These are phyloP conservation scores for Venusia cambrica DNA, from an alignment of 2,888 invertebrate species.

Conservation along the genomic window DNA sequence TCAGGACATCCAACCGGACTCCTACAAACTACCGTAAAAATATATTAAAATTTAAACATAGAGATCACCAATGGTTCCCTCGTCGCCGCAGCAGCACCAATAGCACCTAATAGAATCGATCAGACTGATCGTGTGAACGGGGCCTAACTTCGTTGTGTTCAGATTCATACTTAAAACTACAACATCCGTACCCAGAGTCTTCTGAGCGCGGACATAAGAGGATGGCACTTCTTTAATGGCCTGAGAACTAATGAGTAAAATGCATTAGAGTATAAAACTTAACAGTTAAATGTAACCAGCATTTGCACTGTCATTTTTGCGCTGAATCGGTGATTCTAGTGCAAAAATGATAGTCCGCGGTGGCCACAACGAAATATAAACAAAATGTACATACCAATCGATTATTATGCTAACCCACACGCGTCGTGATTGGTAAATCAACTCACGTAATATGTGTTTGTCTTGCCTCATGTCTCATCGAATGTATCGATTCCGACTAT, in stretches of 20 bases:
- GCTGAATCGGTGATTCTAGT: neutral
- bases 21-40: constrained; percentile 56
- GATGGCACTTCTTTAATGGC: constrained; percentile 80
- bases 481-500: constrained; percentile 58
- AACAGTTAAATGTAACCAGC: constrained; percentile 47
- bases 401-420: constrained; percentile 71
- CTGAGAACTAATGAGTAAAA: constrained; percentile 80
- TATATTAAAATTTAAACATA: constrained; percentile 69
- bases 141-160: constrained; percentile 48
- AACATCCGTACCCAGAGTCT: too few species aligned
- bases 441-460: constrained; percentile 72
- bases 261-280: constrained; percentile 74
- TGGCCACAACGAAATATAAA: constrained; percentile 48
- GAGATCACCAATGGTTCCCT: constrained; percentile 71
- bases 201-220: too few species aligned
- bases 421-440: constrained; percentile 75
- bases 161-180: constrained; percentile 71
- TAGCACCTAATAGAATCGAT: constrained; percentile 53
- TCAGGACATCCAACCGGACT: constrained; percentile 47
- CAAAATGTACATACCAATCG: constrained; percentile 49
- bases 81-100: constrained; percentile 65
- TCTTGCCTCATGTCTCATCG: constrained; percentile 53
- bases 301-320: constrained; percentile 3
- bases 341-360: constrained; percentile 19
- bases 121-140: constrained; percentile 36